Percentiles rank a stretch among this genome's conserved stretches.
Conservation (phyloP, 2,113 vertebrate genomes). For the Plectropomus leopardus region DNA sequence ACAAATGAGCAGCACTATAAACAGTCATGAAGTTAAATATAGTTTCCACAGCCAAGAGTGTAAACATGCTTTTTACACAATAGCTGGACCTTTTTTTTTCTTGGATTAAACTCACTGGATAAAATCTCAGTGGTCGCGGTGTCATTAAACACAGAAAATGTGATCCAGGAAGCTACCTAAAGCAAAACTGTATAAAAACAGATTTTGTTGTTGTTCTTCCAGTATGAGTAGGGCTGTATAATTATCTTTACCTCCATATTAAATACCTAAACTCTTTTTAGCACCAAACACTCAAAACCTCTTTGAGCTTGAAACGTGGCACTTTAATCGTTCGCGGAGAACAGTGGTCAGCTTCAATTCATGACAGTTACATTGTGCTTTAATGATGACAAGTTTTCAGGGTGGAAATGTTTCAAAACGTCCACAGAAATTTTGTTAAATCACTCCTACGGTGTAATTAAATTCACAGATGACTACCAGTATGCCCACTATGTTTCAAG, state of each 20-base stretch:
- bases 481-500: background rate
- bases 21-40: background rate
- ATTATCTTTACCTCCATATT: background rate
- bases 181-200: background rate
- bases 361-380: background rate
- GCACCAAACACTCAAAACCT: background rate
- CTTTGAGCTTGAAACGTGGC: background rate
- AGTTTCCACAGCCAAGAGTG: background rate
- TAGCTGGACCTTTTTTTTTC: background rate
- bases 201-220: background rate
- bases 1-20: constrained; percentile 4
- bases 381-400: background rate
- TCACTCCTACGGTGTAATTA: background rate
- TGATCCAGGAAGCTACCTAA: background rate
- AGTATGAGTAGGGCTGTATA: background rate
- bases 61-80: background rate
- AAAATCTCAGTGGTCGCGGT: background rate
- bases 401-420: background rate
- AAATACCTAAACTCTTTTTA: background rate
- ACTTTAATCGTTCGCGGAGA: background rate
- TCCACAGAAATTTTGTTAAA: background rate
- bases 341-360: background rate
- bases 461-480: background rate
- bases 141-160: background rate
- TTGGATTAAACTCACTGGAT: background rate